Percentiles rank a stretch among this genome's conserved stretches.
phyloP scores from a whole-genome alignment of 2,888 invertebrate species.

The Diaperis boleti region DNA sequence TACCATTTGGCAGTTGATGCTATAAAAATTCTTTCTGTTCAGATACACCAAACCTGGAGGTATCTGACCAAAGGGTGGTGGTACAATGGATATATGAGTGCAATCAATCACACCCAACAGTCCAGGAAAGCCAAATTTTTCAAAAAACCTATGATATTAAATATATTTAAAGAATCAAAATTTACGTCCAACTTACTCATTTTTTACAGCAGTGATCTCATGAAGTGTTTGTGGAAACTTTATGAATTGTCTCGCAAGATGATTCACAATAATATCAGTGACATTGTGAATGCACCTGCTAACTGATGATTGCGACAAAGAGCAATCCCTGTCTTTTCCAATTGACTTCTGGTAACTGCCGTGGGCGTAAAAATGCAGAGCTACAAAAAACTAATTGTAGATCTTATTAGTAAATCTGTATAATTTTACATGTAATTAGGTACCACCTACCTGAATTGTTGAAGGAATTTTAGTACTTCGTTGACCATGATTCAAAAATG shows the following conservation, averaged over 20 bases:
- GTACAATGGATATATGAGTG: background rate
- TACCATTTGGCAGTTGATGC: background rate
- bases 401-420: too few relatives aligned
- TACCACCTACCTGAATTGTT: too few relatives aligned
- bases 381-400: too few relatives aligned
- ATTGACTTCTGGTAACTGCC: background rate
- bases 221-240: background rate
- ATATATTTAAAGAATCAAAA: too few relatives aligned
- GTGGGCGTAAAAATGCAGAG: background rate
- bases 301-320: background rate
- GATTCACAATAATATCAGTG: background rate
- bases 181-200: too few relatives aligned
- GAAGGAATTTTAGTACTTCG: background rate
- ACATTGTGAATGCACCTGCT: background rate
- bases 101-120: background rate
- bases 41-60: background rate
- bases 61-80: background rate
- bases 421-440: too few relatives aligned
- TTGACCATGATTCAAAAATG: background rate
- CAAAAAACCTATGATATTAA: too few relatives aligned
- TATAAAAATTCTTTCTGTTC: constrained; percentile 2
- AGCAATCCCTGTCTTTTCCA: background rate
- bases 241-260: background rate
- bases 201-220: background rate
- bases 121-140: background rate